A percentile compares a stretch with the other conserved stretches of the same genome.
Conservation (phyloP, 2,113 vertebrate species). For the Corydoras sp. region DNA sequence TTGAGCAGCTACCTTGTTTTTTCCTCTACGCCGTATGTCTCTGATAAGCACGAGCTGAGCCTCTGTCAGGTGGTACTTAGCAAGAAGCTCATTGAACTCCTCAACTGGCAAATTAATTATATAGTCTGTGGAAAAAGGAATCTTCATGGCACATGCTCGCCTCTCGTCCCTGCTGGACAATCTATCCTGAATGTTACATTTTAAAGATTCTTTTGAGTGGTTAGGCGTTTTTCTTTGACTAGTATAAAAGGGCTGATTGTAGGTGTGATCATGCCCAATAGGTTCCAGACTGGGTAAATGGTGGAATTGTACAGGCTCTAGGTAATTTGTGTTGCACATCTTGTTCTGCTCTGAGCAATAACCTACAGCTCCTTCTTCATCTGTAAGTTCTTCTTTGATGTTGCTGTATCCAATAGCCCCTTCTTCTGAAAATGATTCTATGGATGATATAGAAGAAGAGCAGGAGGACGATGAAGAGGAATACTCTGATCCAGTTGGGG, state of each 20-base stretch:
- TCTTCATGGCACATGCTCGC: constrained; percentile 75
- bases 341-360: constrained; percentile 76
- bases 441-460: constrained; percentile 50
- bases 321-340: constrained; percentile 71
- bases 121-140: constrained; percentile 88
- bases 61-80: constrained; percentile 76
- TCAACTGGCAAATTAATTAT: constrained; percentile 92
- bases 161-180: constrained; percentile 79
- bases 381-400: constrained; percentile 75
- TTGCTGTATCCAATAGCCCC: constrained; percentile 76
- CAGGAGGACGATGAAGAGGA: constrained; percentile 67
- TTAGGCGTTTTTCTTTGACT: constrained; percentile 58
- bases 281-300: constrained; percentile 79
- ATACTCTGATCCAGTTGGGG: constrained; percentile 79
- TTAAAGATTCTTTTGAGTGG: constrained; percentile 13
- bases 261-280: constrained; percentile 89
- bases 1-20: constrained; percentile 96
- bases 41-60: constrained; percentile 83
- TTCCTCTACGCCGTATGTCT: constrained; percentile 89
- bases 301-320: constrained; percentile 71
- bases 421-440: constrained; percentile 67
- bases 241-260: constrained; percentile 73
- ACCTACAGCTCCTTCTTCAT: constrained; percentile 79
- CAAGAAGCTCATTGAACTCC: constrained; percentile 87
- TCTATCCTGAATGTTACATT: constrained; percentile 60